Evolutionary conservation across 2,888 invertebrate genomes (phyloP).

Genomic region (Catocala nupta): DNA sequence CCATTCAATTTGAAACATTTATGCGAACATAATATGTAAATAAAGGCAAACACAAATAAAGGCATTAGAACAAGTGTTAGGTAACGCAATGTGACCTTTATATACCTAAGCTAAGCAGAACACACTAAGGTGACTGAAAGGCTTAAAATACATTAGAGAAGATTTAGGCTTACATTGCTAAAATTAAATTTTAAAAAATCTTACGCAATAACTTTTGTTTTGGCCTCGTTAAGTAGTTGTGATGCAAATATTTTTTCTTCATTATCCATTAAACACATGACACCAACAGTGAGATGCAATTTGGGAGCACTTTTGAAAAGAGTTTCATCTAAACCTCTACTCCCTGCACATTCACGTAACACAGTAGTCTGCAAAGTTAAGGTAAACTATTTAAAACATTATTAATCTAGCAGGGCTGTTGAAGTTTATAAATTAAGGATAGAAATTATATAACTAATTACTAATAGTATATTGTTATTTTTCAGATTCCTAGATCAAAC

Average conservation of each 20-base stretch:
- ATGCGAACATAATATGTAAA: too few relatives aligned
- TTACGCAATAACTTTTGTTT: slow-evolving; percentile 89
- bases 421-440: too few relatives aligned
- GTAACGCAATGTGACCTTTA: too few relatives aligned
- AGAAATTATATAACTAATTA: too few relatives aligned
- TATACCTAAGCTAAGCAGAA: too few relatives aligned
- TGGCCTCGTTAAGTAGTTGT: slow-evolving; percentile 89
- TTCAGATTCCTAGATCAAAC: too few relatives aligned
- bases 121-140: too few relatives aligned
- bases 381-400: slow-evolving; percentile 4
- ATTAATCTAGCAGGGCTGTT: background rate
- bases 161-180: background rate
- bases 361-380: slow-evolving; percentile 73
- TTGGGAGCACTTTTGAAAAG: slow-evolving; percentile 92
- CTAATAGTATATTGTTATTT: too few relatives aligned
- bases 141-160: too few relatives aligned
- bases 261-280: slow-evolving; percentile 92
- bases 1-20: too few relatives aligned
- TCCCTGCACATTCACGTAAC: slow-evolving; percentile 72
- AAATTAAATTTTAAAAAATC: slow-evolving; percentile 35
- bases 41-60: too few relatives aligned
- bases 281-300: slow-evolving; percentile 94
- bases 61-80: too few relatives aligned
- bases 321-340: slow-evolving; percentile 90
- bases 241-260: slow-evolving; percentile 90